These are phyloP conservation scores for Pipa parva DNA, from an alignment of 2,113 vertebrate species.

Conservation along the genomic window DNA sequence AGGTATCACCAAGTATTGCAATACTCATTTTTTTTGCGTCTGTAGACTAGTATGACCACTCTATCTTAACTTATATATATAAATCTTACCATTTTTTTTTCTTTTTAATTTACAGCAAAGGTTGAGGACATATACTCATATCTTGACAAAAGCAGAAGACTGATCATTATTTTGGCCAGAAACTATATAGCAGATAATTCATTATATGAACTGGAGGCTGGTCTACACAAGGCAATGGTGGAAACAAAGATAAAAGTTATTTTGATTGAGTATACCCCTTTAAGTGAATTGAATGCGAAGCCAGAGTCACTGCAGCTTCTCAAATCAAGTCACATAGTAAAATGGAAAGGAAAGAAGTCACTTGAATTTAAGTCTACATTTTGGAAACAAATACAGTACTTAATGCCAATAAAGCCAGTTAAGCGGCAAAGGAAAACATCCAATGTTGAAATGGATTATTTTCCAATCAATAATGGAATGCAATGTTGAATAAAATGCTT, in stretches of 20 bases:
- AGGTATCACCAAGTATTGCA: too few species aligned
- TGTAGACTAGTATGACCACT: too few species aligned
- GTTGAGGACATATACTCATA: slow-evolving; percentile 72
- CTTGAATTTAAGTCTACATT: slow-evolving; percentile 66
- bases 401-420: slow-evolving; percentile 67
- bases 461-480: too few species aligned
- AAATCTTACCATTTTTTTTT: slow-evolving; percentile 27
- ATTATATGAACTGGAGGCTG: slow-evolving; percentile 69
- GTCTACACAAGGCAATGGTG: slow-evolving; percentile 79
- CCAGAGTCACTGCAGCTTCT: slow-evolving; percentile 71
- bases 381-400: slow-evolving; percentile 81
- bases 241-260: slow-evolving; percentile 77
- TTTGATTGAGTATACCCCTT: slow-evolving; percentile 67
- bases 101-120: slow-evolving; percentile 58
- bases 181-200: slow-evolving; percentile 56
- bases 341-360: slow-evolving; percentile 70
- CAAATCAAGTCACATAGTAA: slow-evolving; percentile 64
- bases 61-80: too few species aligned
- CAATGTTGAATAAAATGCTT: too few species aligned
- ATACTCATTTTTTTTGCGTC: too few species aligned
- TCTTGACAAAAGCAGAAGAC: slow-evolving; percentile 72
- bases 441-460: background rate
- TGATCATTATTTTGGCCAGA: slow-evolving; percentile 74
- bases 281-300: slow-evolving; percentile 46
- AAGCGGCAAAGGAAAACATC: slow-evolving; percentile 24